These are phyloP conservation scores for Balearica regulorum DNA, from an alignment of 2,797 vertebrate species.

Conservation along the genomic window DNA sequence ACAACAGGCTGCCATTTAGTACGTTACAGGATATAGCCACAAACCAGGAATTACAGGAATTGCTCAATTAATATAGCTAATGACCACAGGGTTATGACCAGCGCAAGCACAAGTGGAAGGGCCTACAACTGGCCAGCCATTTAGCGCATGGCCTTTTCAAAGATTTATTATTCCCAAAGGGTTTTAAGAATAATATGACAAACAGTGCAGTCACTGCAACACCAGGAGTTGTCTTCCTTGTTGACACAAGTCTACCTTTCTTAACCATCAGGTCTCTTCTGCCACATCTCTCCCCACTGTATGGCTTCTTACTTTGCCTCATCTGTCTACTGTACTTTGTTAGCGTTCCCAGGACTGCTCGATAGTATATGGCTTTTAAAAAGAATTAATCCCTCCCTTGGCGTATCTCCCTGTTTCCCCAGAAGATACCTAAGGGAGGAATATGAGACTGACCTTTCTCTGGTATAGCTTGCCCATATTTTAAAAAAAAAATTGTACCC, in stretches of 20 bases:
- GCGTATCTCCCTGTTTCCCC: background rate
- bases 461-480: background rate
- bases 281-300: background rate
- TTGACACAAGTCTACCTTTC: background rate
- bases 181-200: background rate
- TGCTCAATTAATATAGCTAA: background rate
- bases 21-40: background rate
- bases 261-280: background rate
- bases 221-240: background rate
- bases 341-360: background rate
- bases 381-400: background rate
- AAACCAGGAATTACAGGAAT: background rate
- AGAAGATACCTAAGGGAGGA: background rate
- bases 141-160: background rate
- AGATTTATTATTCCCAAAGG: background rate
- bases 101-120: background rate
- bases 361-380: fast-evolving
- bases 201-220: background rate
- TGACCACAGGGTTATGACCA: conserved; percentile 12
- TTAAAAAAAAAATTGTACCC: background rate
- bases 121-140: background rate
- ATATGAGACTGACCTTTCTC: background rate
- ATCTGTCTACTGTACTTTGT: background rate
- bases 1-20: background rate
- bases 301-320: background rate